Evolutionary conservation across 2,888 invertebrate genomes (phyloP), one percentile per base, ranked within the genome.

Genomic region (Cheilosia urbana): DNA sequence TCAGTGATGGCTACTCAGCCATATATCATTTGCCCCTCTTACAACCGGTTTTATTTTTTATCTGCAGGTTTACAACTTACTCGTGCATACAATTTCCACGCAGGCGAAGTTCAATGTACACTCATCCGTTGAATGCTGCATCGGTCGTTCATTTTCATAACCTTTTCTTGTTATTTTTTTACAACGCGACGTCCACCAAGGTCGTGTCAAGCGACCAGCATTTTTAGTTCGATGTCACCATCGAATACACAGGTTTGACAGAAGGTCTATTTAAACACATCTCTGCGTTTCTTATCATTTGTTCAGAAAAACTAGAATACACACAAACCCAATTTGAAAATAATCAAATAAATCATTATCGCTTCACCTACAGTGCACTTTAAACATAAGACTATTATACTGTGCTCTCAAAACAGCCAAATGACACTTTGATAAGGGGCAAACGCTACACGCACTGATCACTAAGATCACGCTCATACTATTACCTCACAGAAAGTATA

Each of bases 401-500:
- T 37, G n/a, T 19, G 17, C n/a, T 19, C 19, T 2, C 40, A 47
- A 57, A 49, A 68, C 19, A 60, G 51, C 3, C 27, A 47, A 62
- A 76, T 57, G 76, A 85, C 80, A 82, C 82, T 71, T 68, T 72
- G 79, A 85, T 79, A 72, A 83, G 66, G 63, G 62, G 68, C 45
- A 71, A 60, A 27, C 42, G 30, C 9, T 30, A 7, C 9, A 30
- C 17, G 47, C 63, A 75, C 37, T 57, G 42, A 55, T 57, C 19
- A 40, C n/a, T 51, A 13, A 62, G 47, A 57, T 58, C 72, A 58
- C 27, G 27, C 6, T 55, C 6, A 24, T 53, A 60, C 19, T 68
- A 71, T 90, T 91, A 92, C 91, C 91, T 92, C 88, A 90, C 88
- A 88, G 89, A 91, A 88, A 92, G 89, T 88, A 92, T 88, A 88